phyloP scores from a whole-genome alignment of 2,888 invertebrate genomes.

The Andrena trimmerana region DNA sequence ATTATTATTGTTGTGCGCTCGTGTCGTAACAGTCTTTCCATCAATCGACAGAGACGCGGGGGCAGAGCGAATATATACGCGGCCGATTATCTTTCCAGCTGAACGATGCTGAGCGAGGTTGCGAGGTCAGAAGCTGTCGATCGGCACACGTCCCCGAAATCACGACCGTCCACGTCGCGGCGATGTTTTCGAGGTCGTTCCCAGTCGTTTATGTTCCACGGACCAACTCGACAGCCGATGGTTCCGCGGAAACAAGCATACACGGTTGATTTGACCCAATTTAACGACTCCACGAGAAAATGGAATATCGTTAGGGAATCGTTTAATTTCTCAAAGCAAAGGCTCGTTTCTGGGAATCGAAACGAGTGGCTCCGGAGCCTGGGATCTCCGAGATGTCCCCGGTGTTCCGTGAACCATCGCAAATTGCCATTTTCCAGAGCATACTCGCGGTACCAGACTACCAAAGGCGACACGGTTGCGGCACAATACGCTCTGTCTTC shows the following conservation, averaged over 20 bases:
- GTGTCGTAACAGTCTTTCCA: constrained; percentile 67
- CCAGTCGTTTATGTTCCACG: neutral
- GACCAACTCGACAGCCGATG: neutral
- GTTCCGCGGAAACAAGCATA: neutral
- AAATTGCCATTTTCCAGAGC: constrained; percentile 16
- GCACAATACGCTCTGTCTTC: constrained; percentile 22
- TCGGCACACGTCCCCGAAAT: constrained; percentile 31
- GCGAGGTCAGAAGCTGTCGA: constrained; percentile 64
- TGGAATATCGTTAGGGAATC: too few species aligned
- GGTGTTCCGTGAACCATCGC: neutral
- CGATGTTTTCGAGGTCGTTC: constrained; percentile 21
- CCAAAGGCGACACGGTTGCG: constrained; percentile 1
- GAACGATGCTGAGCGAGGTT: constrained; percentile 63
- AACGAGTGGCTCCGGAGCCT: neutral
- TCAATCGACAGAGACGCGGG: constrained; percentile 51
- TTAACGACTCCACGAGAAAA: too few species aligned
- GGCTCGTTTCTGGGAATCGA: neutral
- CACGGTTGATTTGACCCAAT: too few species aligned
- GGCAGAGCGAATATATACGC: constrained; percentile 15
- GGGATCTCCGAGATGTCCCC: neutral
- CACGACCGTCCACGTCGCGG: neutral
- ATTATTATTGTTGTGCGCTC: constrained; percentile 74
- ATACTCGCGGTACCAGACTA: neutral
- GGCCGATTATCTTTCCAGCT: constrained; percentile 63
- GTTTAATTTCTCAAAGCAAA: neutral